Evolutionary conservation across 92 coral and sea anemone genomes (phyloP), one percentile per base, ranked within the genome.

Genomic region (Parazoanthus swiftii): DNA sequence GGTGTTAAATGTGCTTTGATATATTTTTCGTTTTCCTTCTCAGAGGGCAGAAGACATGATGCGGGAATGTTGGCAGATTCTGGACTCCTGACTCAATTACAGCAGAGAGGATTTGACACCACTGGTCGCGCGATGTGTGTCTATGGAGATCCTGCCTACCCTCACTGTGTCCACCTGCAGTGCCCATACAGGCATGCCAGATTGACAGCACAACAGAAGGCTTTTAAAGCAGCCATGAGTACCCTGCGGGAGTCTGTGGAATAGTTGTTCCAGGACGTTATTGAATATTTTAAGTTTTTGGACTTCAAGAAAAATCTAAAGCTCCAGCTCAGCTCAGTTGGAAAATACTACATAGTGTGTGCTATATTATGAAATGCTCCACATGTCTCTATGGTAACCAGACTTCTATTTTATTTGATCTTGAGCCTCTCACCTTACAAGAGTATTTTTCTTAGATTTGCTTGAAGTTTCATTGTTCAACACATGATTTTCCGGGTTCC

Each of bases 91-190:
- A 74, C 46, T 37, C 78, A 74, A 74, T 74, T 74, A 74, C 78
- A 74, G 44, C 78, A 74, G 78, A 35, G 78, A 74, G 78, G 78
- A 74, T 74, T 74, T 74, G 46, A 74, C 78, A 35, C 78, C 78
- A 74, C 44, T 74, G 43, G 78, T 74, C 44, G 44, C 78, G 48
- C 20, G 78, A 74, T 37, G 78, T 74, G 78, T 74, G 46, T 56
- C 63, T 56, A 56, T 56, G 63, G 63, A 56, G 63, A 56, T 56
- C 63, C 63, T 56, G 63, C 63, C 16, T 74, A 74, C 78, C 78
- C 78, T 74, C 78, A 37, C 36, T 20, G 78, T 74, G 78, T 74
- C 78, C 78, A 74, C 78, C 78, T 74, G 78, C 78, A 74, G 78
- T 29, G 50, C 78, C 78, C 78, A 74, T 56, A 56, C 63, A 56